Conservation (phyloP, 2,888 invertebrate species). For the Scaptomyza cyrtandrae region DNA sequence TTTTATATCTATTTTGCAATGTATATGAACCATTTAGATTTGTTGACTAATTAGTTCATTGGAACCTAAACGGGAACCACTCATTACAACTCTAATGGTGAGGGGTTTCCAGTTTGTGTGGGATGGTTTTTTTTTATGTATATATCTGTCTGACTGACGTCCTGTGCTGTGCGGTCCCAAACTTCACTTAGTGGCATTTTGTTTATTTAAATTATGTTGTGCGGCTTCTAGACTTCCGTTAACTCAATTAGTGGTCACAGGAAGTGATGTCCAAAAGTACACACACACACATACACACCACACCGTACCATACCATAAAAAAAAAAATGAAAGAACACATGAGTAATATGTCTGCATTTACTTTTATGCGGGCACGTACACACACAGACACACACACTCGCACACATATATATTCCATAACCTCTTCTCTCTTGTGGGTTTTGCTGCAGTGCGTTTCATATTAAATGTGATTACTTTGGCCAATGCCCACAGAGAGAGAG, state of each 20-base stretch:
- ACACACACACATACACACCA: background rate
- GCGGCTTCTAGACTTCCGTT: conserved; percentile 77
- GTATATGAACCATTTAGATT: too few relatives aligned
- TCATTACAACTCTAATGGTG: conserved; percentile 1
- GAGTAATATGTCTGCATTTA: conserved; percentile 58
- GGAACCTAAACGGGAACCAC: background rate
- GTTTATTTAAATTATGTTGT: conserved; percentile 79
- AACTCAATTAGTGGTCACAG: conserved; percentile 77
- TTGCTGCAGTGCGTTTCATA: conserved; percentile 81
- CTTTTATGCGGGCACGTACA: conserved; percentile 61
- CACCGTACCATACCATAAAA: background rate
- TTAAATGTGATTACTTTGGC: conserved; percentile 80
- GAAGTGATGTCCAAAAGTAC: conserved; percentile 40
- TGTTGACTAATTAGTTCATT: background rate
- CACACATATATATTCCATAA: conserved; percentile 41
- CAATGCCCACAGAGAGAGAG: conserved; percentile 57
- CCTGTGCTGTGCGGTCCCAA: conserved; percentile 70
- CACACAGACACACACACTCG: conserved; percentile 8
- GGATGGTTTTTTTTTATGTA: too few relatives aligned
- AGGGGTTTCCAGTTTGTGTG: background rate
- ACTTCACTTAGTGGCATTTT: conserved; percentile 78
- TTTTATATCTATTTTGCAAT: too few relatives aligned
- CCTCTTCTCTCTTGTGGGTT: conserved; percentile 55
- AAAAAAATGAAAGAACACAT: conserved; percentile 25
- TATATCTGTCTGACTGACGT: conserved; percentile 50